Conservation (phyloP, 37 sponge, comb jelly and placozoan species). For the Dysidea cf. avara region DNA sequence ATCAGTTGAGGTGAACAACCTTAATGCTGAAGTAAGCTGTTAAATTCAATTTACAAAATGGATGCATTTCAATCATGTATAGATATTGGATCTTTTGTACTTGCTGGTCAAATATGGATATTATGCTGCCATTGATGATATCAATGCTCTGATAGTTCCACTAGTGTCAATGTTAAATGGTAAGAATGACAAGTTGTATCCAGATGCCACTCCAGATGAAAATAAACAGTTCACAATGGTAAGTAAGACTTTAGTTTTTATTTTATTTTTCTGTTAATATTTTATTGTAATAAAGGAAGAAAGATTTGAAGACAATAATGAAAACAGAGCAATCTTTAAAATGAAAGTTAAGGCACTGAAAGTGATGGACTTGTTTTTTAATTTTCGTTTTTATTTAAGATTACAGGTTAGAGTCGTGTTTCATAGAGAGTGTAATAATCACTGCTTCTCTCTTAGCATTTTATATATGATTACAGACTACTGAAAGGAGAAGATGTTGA, state of each 20-base stretch:
- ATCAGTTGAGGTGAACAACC: background rate
- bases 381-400: conserved; percentile 31
- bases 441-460: background rate
- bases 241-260: too few species aligned
- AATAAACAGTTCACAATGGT: too few species aligned
- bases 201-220: too few species aligned
- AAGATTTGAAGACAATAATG: too few species aligned
- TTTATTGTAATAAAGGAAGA: too few species aligned
- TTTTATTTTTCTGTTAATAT: conserved; percentile 10
- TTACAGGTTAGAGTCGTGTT: conserved; percentile 5
- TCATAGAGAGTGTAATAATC: too few species aligned
- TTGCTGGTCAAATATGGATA: conserved; percentile 68
- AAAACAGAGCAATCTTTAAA: too few species aligned
- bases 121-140: conserved; percentile 64
- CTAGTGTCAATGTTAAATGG: conserved; percentile 72
- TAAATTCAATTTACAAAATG: background rate
- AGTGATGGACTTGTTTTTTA: conserved; percentile 38
- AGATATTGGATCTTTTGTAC: conserved; percentile 45
- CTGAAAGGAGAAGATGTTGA: too few species aligned
- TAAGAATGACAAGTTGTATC: conserved; percentile 42
- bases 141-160: conserved; percentile 46
- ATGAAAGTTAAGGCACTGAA: conserved; percentile 28
- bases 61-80: background rate
- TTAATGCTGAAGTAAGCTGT: conserved; percentile 8
- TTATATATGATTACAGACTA: background rate